Evolutionary conservation across 2,113 vertebrate species (phyloP), one percentile per base, ranked within the genome.

Genomic region (Craseonycteris thonglongyai): DNA sequence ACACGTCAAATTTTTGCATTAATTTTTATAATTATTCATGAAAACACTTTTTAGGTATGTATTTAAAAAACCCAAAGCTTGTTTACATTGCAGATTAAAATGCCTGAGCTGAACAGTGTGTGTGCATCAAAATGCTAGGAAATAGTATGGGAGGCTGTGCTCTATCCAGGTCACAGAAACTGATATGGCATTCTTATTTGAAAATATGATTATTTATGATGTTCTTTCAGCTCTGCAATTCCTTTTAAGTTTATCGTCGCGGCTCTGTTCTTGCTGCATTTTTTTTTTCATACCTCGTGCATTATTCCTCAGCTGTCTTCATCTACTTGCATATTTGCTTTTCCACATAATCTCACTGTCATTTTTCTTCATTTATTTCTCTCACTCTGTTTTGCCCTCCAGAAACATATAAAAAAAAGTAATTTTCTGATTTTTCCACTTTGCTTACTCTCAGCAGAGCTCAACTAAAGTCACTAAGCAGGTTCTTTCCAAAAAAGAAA

Each of bases 391-490:
- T 93, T 88, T 80, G 79, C 69, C 19, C 87, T 68, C 93, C 76
- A 95, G 96, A 98, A 97, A 94, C 49, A 59, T 74, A 88, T 54
- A 12, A 7, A 45, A 91, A 92, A 97, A 96, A 94, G 91, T 91
- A 95, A 98, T 97, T 95, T 95, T 97, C 93, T 88, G 85, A 45
- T 95, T 97, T 96, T 96, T 95, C 82, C 88, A 94, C 94, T 96
- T 97, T 98, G 59, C 94, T 97, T 96, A 92, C 66, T 97, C 86
- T 96, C 95, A 87, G 94, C 93, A 97, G 92, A 98, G 97, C 96
- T 97, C 96, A 94, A 86, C 94, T 92, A 87, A 98, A 98, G 96
- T 98, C 97, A 97, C 96, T 93, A 86, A 97, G 96, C 97, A 96
- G 96, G 78, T 94, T 98, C 94, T 96, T 97, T 92, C 92, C 74